These are phyloP conservation scores for Achlya flavicornis DNA, from an alignment of 2,888 invertebrate genomes.

Conservation along the genomic window DNA sequence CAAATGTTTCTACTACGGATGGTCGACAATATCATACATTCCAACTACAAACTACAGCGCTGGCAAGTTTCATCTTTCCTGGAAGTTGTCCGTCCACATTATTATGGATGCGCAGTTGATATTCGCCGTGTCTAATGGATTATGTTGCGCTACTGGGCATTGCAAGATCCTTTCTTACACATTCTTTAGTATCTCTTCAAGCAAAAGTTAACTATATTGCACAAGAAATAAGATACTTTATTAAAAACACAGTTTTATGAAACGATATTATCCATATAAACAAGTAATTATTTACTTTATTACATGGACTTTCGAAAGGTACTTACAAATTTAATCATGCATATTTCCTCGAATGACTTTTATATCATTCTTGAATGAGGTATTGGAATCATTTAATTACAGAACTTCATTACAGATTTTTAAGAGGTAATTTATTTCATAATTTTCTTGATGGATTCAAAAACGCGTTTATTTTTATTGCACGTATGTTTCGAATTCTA, in stretches of 20 bases:
- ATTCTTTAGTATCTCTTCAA: constrained; percentile 24
- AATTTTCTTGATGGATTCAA: background rate
- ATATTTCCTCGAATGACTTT: background rate
- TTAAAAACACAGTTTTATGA: background rate
- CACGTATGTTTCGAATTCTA: too few relatives aligned
- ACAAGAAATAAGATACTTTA: background rate
- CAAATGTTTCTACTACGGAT: too few relatives aligned
- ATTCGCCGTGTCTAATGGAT: constrained; percentile 65
- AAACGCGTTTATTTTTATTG: too few relatives aligned
- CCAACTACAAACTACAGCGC: too few relatives aligned
- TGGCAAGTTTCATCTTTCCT: constrained; percentile 29
- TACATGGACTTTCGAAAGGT: background rate
- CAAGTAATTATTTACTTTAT: background rate
- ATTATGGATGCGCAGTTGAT: constrained; percentile 51
- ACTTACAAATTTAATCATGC: background rate
- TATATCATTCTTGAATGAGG: constrained; percentile 1
- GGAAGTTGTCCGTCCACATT: constrained; percentile 33
- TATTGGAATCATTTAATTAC: background rate
- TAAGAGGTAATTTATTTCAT: background rate
- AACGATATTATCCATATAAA: background rate
- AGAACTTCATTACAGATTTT: background rate
- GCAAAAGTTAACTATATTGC: constrained; percentile 16
- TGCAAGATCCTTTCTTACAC: constrained; percentile 28
- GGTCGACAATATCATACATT: too few relatives aligned
- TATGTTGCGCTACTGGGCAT: constrained; percentile 64